Percentiles rank a stretch among this genome's conserved stretches.
phyloP scores from a whole-genome alignment of 2,797 vertebrate species.

The Pyrrhura leucotis region DNA sequence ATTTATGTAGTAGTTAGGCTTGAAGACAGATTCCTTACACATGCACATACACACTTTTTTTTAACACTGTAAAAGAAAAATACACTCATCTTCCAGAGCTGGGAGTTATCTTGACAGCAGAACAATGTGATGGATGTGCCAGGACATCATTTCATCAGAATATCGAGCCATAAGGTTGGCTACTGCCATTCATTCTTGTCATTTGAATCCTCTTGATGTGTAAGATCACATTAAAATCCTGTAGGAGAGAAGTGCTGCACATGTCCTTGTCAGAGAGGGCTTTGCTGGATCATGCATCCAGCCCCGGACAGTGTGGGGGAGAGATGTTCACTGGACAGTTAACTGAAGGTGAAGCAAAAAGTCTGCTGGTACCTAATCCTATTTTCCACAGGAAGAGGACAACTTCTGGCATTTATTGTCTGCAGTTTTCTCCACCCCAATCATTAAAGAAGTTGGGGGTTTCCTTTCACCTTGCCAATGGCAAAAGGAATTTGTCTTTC shows the following conservation, averaged over 20 bases:
- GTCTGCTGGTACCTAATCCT: not conserved
- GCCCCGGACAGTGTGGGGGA: not conserved
- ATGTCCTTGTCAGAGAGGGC: not conserved
- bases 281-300: not conserved
- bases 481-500: conserved; percentile 22
- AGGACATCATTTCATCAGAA: conserved; percentile 44
- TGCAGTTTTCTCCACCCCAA: not conserved
- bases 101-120: conserved; percentile 47
- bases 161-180: conserved; percentile 22
- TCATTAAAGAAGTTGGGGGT: not conserved
- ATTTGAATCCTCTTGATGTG: not conserved
- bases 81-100: conserved; percentile 36
- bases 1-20: not conserved
- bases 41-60: not conserved
- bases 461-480: not conserved
- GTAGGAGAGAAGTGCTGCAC: not conserved
- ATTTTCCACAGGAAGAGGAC: not conserved
- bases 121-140: conserved; percentile 49
- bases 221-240: not conserved
- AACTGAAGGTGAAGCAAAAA: not conserved
- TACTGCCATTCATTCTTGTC: conserved; percentile 35
- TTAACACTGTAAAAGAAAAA: not conserved
- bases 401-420: not conserved
- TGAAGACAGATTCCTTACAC: not conserved
- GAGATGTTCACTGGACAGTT: not conserved